phyloP scores from a whole-genome alignment of 2,113 vertebrate genomes.

The Chiloscyllium plagiosum region DNA sequence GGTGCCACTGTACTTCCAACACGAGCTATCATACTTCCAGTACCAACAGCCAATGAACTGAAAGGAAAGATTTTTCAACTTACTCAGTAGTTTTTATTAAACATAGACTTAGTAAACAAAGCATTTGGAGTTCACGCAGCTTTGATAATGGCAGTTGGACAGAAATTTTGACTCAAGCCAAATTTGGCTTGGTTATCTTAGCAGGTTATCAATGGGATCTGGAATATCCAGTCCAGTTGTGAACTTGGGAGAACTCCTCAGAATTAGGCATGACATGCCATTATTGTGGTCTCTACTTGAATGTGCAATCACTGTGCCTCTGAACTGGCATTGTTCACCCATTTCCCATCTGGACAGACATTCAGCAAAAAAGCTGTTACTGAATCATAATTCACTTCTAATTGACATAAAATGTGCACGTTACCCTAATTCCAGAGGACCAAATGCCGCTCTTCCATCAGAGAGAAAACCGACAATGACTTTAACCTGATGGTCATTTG shows the following conservation, averaged over 20 bases:
- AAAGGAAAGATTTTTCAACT: neutral
- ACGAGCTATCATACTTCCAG: conserved; percentile 82
- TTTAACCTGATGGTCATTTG: too few species aligned
- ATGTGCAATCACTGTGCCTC: neutral
- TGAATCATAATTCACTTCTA: neutral
- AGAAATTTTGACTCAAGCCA: neutral
- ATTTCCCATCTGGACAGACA: neutral
- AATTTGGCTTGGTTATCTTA: neutral
- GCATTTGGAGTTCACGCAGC: neutral
- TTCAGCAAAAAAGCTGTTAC: neutral
- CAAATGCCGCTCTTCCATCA: too few species aligned
- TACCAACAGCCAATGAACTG: conserved; percentile 81
- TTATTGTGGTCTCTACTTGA: neutral
- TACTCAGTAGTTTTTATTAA: neutral
- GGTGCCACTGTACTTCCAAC: conserved; percentile 77
- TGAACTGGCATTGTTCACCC: neutral
- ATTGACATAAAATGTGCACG: too few species aligned
- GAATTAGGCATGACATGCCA: neutral
- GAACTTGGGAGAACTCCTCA: neutral
- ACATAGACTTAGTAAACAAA: neutral
- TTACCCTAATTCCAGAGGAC: too few species aligned
- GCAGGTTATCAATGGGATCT: neutral
- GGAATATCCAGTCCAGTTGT: neutral
- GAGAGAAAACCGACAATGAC: too few species aligned
- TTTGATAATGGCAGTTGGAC: neutral